Evolutionary conservation across 2,797 vertebrate species (phyloP), one percentile per base, ranked within the genome.

Genomic region (Coregonus ussuriensis): DNA sequence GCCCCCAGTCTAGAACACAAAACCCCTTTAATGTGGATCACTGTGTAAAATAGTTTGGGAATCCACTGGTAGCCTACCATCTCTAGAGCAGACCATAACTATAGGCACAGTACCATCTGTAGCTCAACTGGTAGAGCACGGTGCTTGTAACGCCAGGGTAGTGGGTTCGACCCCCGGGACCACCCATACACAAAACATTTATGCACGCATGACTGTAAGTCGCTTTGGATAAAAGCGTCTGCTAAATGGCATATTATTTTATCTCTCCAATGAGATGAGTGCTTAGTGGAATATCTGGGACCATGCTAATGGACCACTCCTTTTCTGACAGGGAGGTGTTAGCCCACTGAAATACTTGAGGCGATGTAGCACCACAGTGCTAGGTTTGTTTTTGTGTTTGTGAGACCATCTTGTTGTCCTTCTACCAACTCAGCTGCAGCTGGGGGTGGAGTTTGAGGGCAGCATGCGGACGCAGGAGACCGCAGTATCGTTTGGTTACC

Each of bases 371-470:
- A 63, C 1, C 21, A 6, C 29, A 67, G 37, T 70, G 68, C 37
- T 21, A 6, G 15, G 7, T 70, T n/a, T 18, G 33, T 16, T 47
- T 11, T 9, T 41, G 67, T 33, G 29, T 18, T 31, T 15, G 6
- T 1, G 18, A 7, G 6, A 31, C 1, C 65, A 29, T 54, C 15
- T 73, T 5, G 65, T 29, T n/a, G 4, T 7, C 74, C 14, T 74
- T 78, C 5, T 41, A 14, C 29, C 67, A 70, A 59, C 63, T 15
- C 84, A 98, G 97, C 91, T 98, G 83, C 97, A 98, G 87, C 89
- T 98, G 5, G 97, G 97, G 2, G 96, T 98, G 81, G 97, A 98
- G 88, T 96, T 97, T 70, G 96, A 98, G 89, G 95, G 95, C 79
- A 98, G 91, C 90, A 94, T 94, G 3, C 93, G 95, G 71, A 96